Base-by-base conservation (phyloP, 2,888 invertebrate species). In the Drosophila fungiperda region DNA sequence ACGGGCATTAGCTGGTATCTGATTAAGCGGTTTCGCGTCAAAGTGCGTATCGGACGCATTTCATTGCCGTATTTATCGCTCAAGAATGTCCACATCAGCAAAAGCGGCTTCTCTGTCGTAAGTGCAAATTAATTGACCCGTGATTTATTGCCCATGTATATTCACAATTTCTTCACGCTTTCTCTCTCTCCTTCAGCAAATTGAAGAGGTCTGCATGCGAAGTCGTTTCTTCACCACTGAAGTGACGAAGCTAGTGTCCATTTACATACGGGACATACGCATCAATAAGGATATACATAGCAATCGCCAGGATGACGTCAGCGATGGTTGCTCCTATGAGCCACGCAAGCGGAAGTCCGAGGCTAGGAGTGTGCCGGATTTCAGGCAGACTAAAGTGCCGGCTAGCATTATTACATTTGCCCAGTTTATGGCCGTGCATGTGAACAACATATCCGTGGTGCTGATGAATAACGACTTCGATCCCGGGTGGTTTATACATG, bases 161-260 rank as follows among this genome's bases (percentile, higher is more conserved):
- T 40, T 57, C 4, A 57, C 32, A 20, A 26, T 23, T 45, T 45
- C 26, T 23, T 23, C 3, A 15, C 45, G 4, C 15, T 52, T 9
- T 36, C 20, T 42, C 7, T 54, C 1, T 8, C 6, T 32, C 32
- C 3, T 69, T 33, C 92, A 98, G 97, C 96, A 97, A 93, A 96
- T 98, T 70, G 96, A 97, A 89, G 97, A 97, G 92, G 95, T 98
- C 82, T 96, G 97, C 76, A 95, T 98, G 79, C 95, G 96, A 63
- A 98, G 97, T 92, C 98, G 97, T 93, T 96, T 97, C 91, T 95
- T 98, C 82, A 98, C 97, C 92, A 97, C 97, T 2, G 97, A 97
- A 83, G 96, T 97, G 61, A 97, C 97, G 29, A 98, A 98, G 92
- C 93, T 97, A 17, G 94, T 98, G 5, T 97, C 97, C 4, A 95